Base-by-base conservation (phyloP, 2,797 vertebrate genomes). In the Sebastes aleutianus region DNA sequence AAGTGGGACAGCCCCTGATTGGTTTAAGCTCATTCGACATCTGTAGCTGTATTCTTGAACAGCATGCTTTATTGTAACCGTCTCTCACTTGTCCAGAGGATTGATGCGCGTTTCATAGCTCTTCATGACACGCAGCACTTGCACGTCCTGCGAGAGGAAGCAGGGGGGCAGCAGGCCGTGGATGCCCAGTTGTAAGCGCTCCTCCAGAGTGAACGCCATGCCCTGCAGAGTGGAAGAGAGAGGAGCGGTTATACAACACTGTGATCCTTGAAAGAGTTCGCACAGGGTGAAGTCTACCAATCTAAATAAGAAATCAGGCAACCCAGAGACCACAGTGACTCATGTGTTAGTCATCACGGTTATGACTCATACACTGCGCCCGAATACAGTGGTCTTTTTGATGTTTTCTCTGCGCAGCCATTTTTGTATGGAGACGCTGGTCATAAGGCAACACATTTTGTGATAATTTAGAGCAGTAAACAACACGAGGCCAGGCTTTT, bases 161-260 rank as follows among this genome's bases (percentile, higher is more conserved):
- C 98, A 99, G 68, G 99, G 99, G 1, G 99, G 98, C 81, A 99
- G 95, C 81, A 99, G 95, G 80, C 99, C 99, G 0, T 99, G 98
- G 93, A 99, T 99, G 80, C 99, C 98, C 84, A 99, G 95, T 79
- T 99, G 98, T 3, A 97, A 90, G 71, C 99, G 96, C 92, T 99
- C 99, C 91, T 99, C 95, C 87, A 99, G 95, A 0, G 97, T 99
- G 89, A 99, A 99, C 4, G 97, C 99, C 98, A 99, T 99, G 50
- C 98, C 99, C 99, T 99, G 84, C 63, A 84, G 87, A 80, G 84
- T 1, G 86, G 76, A 29, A 84, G 31, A 76, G n/a, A 84, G 31
- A 76, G n/a, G 24, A 36, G 16, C 3, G 0, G 39, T 90, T 85
- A 86, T n/a, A 71, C 8, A 83, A 85, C 53, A 7, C 22, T 31